Base-by-base conservation (phyloP, 2,888 invertebrate species). In the Rhimphoctona megacephalus region DNA sequence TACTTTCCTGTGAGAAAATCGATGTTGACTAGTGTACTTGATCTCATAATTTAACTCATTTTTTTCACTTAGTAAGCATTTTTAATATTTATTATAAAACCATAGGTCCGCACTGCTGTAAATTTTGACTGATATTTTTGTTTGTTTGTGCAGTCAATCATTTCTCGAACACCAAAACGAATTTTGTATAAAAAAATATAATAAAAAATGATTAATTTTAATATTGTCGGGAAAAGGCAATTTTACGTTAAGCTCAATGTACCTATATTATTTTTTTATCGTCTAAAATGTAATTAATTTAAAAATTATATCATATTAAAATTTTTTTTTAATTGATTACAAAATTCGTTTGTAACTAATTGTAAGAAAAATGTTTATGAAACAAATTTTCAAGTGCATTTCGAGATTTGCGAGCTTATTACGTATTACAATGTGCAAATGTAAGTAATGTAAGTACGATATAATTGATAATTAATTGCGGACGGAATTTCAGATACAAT, bases 211-310 rank as follows among this genome's bases (percentile, higher is more conserved):
- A 54, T 70, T 14, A 49, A 57, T 73, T 73, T 67, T 81, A 72
- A 66, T 84, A 78, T 70, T 70, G 67, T 81, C 61, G 90, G 90
- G 86, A 87, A 87, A 61, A 89, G 88, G 91, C 91, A 91, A 91
- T 91, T 87, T 86, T 89, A 52, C 25, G 22, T 30, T 81, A 86
- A 83, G 61, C 25, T 78, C 66, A 77, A 84, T 30, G 0, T 25
- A 57, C 11, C 39, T 11, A 43, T 14, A 43, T 43, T 43, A 43
- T 19, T 19, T 89, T 88, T 88, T 46, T 49, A 43, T 52, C 69
- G 78, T 61, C 81, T 69, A 82, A 30, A 77, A 30, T 52, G 25
- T 57, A 61, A 61, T 61, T 14, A 30, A 30, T 30, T 17, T 17
- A 17, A 30, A n/a, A 25, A 61, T 57, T 57, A 7, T 43, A 2